Evolutionary conservation across 64 coral and sea anemone genomes (phyloP), one percentile per base, ranked within the genome.

Genomic region (Actinia equina): DNA sequence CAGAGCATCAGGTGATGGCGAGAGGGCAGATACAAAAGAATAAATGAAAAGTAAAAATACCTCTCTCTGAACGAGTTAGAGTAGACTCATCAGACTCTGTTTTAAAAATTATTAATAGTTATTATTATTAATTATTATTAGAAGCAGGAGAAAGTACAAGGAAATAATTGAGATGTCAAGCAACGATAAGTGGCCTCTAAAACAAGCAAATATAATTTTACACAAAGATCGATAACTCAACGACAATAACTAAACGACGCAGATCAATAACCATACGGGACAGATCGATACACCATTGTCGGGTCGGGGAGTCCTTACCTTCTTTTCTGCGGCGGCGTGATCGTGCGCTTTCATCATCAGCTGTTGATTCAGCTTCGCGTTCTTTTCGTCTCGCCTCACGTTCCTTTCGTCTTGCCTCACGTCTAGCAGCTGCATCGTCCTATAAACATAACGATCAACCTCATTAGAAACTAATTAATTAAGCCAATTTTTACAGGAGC

Each of bases 341-440:
- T 63, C 83, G 52, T 0, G 83, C 22, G 17, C 43, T 42, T 59
- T 92, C 85, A 0, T 92, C 90, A 41, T 86, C 89, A 19, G 89
- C 82, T 58, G 82, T 82, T 44, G 83, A 81, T 56, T 92, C 90
- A 43, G 58, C 77, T 83, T 92, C 90, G 26, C 90, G 86, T 67
- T 92, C 84, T 49, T 86, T 86, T 82, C 90, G 76, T 4, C 90
- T n/a, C 42, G 90, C 90, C n/a, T 92, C 90, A 7, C 90, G 84
- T 45, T 92, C 90, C 69, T 17, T 81, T 52, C 90, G 83, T 37
- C 90, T 67, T 14, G 59, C 56, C 52, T 92, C 90, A 45, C 90
- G 71, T 92, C 90, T 26, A 30, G 86, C 86, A n/a, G 90, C 78
- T 17, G 90, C 90, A 3, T 92, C 90, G 62, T 92, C 90, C 90